These are phyloP conservation scores for Odontophorus gujanensis DNA, from an alignment of 2,113 vertebrate species.

Conservation along the genomic window DNA sequence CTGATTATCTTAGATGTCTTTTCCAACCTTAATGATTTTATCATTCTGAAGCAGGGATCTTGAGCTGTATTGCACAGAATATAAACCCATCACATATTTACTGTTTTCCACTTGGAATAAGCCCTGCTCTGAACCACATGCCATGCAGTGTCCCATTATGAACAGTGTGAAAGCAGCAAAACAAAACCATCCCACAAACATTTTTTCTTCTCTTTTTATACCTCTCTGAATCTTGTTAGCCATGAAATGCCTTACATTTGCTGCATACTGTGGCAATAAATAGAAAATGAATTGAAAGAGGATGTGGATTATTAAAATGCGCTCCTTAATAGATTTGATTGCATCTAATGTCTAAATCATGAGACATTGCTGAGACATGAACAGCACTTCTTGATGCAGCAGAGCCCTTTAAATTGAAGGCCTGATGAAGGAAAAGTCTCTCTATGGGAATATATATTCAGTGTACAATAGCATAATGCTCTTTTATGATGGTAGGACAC, in stretches of 20 bases:
- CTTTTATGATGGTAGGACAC: conserved; percentile 25
- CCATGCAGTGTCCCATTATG: conserved; percentile 37
- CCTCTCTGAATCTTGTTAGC: conserved; percentile 42
- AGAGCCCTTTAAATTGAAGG: conserved; percentile 29
- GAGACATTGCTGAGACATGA: background rate
- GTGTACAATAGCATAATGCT: conserved; percentile 21
- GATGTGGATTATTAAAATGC: conserved; percentile 46
- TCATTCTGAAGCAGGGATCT: background rate
- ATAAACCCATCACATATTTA: conserved; percentile 30
- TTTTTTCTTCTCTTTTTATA: background rate
- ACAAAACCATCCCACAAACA: conserved; percentile 3
- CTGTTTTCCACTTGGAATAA: conserved; percentile 4
- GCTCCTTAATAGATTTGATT: conserved; percentile 53
- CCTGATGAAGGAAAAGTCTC: conserved; percentile 29
- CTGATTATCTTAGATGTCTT: too few species aligned
- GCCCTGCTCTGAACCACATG: background rate
- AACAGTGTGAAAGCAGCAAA: conserved; percentile 55
- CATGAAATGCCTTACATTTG: conserved; percentile 37
- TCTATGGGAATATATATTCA: conserved; percentile 27
- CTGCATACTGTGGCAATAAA: conserved; percentile 50
- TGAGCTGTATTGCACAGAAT: conserved; percentile 26
- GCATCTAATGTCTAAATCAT: conserved; percentile 25
- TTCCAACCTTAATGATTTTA: too few species aligned
- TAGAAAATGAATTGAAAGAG: conserved; percentile 40
- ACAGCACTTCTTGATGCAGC: conserved; percentile 5